A percentile compares a stretch with the other conserved stretches of the same genome.
phyloP scores from a whole-genome alignment of 2,113 vertebrate species.

The Passer domesticus region DNA sequence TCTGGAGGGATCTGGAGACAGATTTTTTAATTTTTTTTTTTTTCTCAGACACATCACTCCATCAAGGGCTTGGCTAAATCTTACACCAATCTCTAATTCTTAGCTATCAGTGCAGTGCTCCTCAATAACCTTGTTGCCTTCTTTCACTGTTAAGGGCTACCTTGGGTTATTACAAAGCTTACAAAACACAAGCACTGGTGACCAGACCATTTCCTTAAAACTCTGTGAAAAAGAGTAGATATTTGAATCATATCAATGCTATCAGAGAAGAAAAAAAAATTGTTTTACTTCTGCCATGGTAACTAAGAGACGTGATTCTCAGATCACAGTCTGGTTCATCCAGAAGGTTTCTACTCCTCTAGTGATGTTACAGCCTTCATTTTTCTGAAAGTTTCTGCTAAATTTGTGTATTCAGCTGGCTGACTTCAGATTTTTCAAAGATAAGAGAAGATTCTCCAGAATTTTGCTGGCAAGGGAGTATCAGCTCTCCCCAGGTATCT shows the following conservation, averaged over 20 bases:
- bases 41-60: not conserved
- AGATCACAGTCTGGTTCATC: not conserved
- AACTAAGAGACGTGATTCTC: not conserved
- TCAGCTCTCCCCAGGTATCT: not conserved
- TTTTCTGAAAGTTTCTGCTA: constrained; percentile 10
- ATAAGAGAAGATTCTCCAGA: not conserved
- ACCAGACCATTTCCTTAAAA: not conserved
- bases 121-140: not conserved
- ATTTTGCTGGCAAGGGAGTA: not conserved
- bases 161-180: not conserved
- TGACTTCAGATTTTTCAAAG: not conserved
- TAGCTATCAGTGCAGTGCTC: not conserved
- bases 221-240: not conserved
- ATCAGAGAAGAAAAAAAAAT: not conserved
- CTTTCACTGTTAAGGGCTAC: not conserved
- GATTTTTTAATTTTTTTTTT: not conserved
- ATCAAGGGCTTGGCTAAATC: not conserved
- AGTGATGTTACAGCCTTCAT: not conserved
- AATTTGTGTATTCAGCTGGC: not conserved
- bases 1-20: not conserved
- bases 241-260: not conserved
- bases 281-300: not conserved
- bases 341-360: constrained; percentile 14
- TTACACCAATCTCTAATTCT: not conserved
- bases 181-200: not conserved